Conservation (phyloP, 1,140 invertebrate genomes). For the Drosophila repleta region DNA sequence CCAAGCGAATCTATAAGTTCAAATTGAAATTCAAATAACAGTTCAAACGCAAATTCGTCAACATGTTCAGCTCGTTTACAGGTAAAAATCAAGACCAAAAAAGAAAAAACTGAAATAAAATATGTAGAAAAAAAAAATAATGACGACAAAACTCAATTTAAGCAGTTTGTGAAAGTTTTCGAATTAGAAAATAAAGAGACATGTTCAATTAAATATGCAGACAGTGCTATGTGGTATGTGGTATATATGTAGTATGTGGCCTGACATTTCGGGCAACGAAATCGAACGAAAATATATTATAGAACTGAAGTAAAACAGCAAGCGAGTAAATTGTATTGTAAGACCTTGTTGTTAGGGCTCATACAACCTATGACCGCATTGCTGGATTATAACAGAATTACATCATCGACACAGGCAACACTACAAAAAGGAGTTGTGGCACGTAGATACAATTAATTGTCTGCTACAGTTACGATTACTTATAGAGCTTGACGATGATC, state of each 20-base stretch:
- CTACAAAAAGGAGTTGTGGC: constrained; percentile 20
- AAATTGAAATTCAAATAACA: constrained; percentile 41
- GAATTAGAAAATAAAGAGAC: constrained; percentile 13
- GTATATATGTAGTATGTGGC: constrained; percentile 14
- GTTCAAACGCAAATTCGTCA: constrained; percentile 42
- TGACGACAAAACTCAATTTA: constrained; percentile 1
- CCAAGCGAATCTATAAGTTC: constrained; percentile 24
- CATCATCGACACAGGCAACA: constrained; percentile 30
- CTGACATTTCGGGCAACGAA: constrained; percentile 17
- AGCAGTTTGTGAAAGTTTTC: constrained; percentile 66
- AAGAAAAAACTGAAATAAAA: constrained; percentile 2
- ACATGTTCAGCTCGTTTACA: constrained; percentile 79
- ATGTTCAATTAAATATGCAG: constrained; percentile 27
- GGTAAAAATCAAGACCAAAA: constrained; percentile 49
- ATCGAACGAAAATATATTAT: constrained; percentile 9
- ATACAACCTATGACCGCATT: constrained; percentile 43
- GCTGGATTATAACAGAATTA: constrained; percentile 42
- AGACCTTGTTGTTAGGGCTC: constrained; percentile 18
- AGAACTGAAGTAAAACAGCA: background rate
- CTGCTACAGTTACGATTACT: constrained; percentile 47
- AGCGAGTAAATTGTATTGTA: constrained; percentile 10
- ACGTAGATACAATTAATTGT: constrained; percentile 58
- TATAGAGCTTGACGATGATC: constrained; percentile 25
- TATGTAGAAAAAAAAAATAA: background rate
- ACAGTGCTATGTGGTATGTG: constrained; percentile 12